Evolutionary conservation across 2,113 vertebrate genomes (phyloP).

Genomic region (Alexandromys fortis): DNA sequence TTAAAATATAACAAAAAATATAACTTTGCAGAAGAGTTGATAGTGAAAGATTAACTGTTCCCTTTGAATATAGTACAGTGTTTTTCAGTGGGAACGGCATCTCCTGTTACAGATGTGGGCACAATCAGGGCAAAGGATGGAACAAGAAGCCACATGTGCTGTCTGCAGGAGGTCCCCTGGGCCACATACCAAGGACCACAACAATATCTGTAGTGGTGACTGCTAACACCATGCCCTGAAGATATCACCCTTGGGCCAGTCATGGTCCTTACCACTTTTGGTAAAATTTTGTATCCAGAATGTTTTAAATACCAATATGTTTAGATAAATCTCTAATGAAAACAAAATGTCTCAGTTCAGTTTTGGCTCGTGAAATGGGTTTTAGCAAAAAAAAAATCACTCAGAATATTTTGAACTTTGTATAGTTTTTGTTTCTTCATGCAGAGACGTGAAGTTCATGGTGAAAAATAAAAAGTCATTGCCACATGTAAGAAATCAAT

Average conservation of each 20-base stretch:
- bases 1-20: not conserved
- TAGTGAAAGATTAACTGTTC: not conserved
- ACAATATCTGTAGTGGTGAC: accelerated
- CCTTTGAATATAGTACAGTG: not conserved
- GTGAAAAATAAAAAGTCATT: constrained; percentile 22
- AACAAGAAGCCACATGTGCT: accelerated
- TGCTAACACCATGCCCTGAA: not conserved
- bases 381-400: not conserved
- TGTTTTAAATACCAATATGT: not conserved
- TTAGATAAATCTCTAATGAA: not conserved
- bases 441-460: constrained; percentile 10
- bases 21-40: not conserved
- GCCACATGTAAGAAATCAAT: not conserved
- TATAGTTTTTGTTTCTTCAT: constrained; percentile 31
- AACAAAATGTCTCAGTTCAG: not conserved
- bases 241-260: not conserved
- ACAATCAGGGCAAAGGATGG: not conserved
- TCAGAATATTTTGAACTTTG: constrained; percentile 1
- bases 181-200: accelerated
- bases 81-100: not conserved
- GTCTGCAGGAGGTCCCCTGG: not conserved
- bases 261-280: not conserved
- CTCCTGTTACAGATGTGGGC: not conserved
- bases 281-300: not conserved
- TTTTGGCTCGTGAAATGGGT: not conserved